Base-by-base conservation (phyloP, 1,140 invertebrate species). In the Drosophila sp. region DNA sequence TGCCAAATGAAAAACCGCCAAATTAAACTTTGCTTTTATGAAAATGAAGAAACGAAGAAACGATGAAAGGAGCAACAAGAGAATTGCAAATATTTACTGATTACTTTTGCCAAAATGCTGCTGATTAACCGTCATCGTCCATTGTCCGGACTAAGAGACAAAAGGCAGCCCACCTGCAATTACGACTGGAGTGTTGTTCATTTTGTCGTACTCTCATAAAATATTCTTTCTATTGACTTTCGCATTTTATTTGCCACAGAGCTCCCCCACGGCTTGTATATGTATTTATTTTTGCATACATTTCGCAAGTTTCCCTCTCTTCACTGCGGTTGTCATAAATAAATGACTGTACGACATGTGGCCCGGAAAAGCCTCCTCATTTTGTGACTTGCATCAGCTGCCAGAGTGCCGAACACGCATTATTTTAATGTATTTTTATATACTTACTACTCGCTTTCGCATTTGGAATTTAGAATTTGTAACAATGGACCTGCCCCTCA, bases 351-450 rank as follows among this genome's bases (percentile, higher is more conserved):
- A 82, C 75, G 70, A 81, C 67, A 51, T 63, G 61, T 38, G 32
- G 13, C 18, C 51, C 27, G 27, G 41, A 9, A 72, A 58, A 45
- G 40, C 21, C n/a, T 7, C 41, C 36, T 14, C 18, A 43, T 16
- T 54, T 29, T 40, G 29, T 25, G 29, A 40, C 40, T 64, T 71
- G 78, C 82, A 86, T 76, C 82, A 87, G 82, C 82, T 87, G 82
- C 50, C 64, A 54, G 67, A 59, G 79, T 72, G 62, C 51, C 40
- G 56, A 72, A 64, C 59, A 71, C 71, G 79, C 82, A 87, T 87
- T 87, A 87, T 78, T 87, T 89, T 87, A 87, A 87, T 87, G 82
- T 87, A 67, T 74, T 89, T 89, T 89, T 82, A 81, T 86, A 70
- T 67, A 54, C 57, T 51, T 62, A 41, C 45, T 51, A 50, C 46